These are phyloP conservation scores for Monochamus alternatus DNA, from an alignment of 2,888 invertebrate genomes.

Conservation along the genomic window DNA sequence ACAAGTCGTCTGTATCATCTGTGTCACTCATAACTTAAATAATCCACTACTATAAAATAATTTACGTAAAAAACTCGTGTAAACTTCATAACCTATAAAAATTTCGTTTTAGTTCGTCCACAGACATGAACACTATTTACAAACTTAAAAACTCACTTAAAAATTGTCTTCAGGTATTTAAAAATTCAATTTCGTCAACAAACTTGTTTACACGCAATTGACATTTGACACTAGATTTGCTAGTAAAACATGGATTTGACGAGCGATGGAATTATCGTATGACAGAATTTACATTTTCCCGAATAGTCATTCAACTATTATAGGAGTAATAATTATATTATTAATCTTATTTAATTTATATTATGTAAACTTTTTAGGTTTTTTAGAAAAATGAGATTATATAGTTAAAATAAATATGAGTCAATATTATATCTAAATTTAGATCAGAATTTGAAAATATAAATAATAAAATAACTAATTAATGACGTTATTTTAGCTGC, in stretches of 20 bases:
- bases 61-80: constrained; percentile 11
- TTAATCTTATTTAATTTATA: no score
- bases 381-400: no score
- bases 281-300: background rate
- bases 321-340: no score
- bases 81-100: constrained; percentile 36
- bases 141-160: constrained; percentile 14
- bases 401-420: no score
- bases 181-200: constrained; percentile 39
- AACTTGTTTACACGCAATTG: constrained; percentile 21
- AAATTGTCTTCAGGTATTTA: background rate
- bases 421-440: no score
- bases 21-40: constrained; percentile 77
- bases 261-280: background rate
- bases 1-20: constrained; percentile 88
- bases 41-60: constrained; percentile 1
- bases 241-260: background rate
- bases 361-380: no score
- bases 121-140: background rate
- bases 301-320: background rate
- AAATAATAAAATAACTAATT: no score
- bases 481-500: no score
- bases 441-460: no score
- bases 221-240: constrained; percentile 2
- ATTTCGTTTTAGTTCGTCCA: constrained; percentile 14